Conservation (phyloP, 2,113 vertebrate species). For the Phasianus colchicus region DNA sequence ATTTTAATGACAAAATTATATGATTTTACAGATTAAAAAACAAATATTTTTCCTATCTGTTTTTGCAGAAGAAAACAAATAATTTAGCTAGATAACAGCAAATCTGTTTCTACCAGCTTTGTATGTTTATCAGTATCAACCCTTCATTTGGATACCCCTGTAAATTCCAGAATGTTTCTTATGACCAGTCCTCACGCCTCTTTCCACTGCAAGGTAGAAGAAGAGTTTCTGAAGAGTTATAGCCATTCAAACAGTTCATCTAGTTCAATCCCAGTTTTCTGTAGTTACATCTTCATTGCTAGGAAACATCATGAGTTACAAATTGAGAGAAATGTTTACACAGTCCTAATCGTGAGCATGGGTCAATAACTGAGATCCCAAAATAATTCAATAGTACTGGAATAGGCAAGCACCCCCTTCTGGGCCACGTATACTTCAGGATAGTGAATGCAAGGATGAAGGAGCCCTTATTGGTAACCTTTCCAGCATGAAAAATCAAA, state of each 20-base stretch:
- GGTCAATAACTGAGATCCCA: slow-evolving; percentile 48
- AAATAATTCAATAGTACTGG: slow-evolving; percentile 70
- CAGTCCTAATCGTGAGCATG: slow-evolving; percentile 60
- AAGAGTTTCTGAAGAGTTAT: background rate
- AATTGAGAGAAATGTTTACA: slow-evolving; percentile 70
- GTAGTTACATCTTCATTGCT: slow-evolving; percentile 58
- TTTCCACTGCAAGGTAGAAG: background rate
- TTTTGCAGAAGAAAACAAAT: background rate
- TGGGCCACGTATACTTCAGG: slow-evolving; percentile 8
- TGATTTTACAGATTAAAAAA: background rate
- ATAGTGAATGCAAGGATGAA: slow-evolving; percentile 35
- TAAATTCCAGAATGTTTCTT: background rate
- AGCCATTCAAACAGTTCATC: background rate
- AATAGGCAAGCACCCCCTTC: slow-evolving; percentile 61
- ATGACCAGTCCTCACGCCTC: background rate
- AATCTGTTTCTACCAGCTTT: background rate
- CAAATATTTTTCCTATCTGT: background rate
- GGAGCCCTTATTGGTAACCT: slow-evolving; percentile 50
- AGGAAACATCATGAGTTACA: slow-evolving; percentile 48
- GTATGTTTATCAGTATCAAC: accelerated
- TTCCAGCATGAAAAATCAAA: slow-evolving; percentile 75
- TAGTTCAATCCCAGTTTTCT: background rate
- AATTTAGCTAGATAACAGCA: background rate
- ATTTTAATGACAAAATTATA: background rate
- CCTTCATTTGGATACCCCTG: background rate